Evolutionary conservation across 2,888 invertebrate genomes (phyloP), one percentile per base, ranked within the genome.

Genomic region (Gari tellinella): DNA sequence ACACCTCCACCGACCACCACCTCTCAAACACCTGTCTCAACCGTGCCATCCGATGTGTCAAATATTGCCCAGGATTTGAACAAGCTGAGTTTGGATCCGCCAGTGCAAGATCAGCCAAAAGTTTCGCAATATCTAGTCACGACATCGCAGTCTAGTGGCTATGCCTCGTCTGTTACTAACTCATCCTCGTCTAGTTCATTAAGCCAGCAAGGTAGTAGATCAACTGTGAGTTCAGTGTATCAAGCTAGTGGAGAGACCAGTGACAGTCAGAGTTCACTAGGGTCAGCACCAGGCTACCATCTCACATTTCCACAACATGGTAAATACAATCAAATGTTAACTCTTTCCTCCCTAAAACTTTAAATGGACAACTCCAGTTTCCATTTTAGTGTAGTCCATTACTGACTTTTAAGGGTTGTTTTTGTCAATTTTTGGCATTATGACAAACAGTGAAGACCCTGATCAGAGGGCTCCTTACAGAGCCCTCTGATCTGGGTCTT

Each of bases 61-160:
- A 65, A 53, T 40, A 45, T 77, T 14, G 56, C 78, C 5, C 64
- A 73, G 12, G 73, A 70, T 40, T 26, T 78, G 60, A 53, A 73
- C 31, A 62, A 58, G 43, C 62, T 78, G 10, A 70, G 51, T 57
- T 41, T 74, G 8, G 74, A 74, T 52, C 68, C 53, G n/a, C 45
- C 61, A 23, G 41, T 49, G 15, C 21, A 51, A 25, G 65, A 65
- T 26, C 48, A 48, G 43, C 25, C 56, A 0, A 61, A 56, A 56
- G 56, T 61, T 43, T 55, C 48, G 12, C 72, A 61, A 21, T 23
- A 45, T 8, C 40, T 37, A 26, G 23, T 37, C 15, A 45, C 72
- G 21, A 17, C 43, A 14, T 26, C 56, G 21, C 46, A 40, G 19
- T 43, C 49, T 38, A 49, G 53, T 48, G 52, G 31, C 10, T 37